Conservation (phyloP, 2,113 vertebrate species). For the Pelodiscus sinensis region DNA sequence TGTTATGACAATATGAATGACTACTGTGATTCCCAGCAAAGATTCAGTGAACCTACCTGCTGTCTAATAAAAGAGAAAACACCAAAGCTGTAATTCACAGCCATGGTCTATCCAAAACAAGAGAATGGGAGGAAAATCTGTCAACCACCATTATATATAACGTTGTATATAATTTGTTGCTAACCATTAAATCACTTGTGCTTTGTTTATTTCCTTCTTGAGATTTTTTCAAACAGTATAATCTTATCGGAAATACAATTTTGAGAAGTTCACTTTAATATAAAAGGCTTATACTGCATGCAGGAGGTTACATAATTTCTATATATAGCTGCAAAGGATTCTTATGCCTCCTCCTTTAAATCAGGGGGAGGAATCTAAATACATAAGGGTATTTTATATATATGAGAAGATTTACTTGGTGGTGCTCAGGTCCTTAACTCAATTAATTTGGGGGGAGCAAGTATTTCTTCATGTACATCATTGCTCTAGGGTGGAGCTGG, state of each 20-base stretch:
- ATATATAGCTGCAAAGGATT: not conserved
- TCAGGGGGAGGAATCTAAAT: not conserved
- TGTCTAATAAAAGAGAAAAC: conserved; percentile 34
- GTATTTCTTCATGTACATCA: no score
- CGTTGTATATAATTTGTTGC: not conserved
- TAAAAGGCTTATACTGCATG: not conserved
- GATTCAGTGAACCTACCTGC: not conserved
- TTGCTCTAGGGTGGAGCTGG: no score
- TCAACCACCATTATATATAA: not conserved
- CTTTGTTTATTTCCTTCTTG: conserved; percentile 17
- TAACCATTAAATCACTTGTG: not conserved
- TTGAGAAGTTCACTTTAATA: not conserved
- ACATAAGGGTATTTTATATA: not conserved
- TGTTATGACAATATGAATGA: not conserved
- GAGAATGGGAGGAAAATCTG: not conserved
- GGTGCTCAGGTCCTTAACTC: no score
- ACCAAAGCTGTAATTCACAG: conserved; percentile 29
- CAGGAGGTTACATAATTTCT: conserved; percentile 12
- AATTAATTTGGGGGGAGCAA: no score
- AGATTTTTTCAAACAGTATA: conserved; percentile 17
- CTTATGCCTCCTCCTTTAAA: not conserved
- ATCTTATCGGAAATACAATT: conserved; percentile 24
- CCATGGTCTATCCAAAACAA: conserved; percentile 16
- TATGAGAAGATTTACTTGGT: not conserved
- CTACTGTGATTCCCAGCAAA: not conserved